Base-by-base conservation (phyloP, 2,113 vertebrate genomes). In the Amphiprion ocellaris region DNA sequence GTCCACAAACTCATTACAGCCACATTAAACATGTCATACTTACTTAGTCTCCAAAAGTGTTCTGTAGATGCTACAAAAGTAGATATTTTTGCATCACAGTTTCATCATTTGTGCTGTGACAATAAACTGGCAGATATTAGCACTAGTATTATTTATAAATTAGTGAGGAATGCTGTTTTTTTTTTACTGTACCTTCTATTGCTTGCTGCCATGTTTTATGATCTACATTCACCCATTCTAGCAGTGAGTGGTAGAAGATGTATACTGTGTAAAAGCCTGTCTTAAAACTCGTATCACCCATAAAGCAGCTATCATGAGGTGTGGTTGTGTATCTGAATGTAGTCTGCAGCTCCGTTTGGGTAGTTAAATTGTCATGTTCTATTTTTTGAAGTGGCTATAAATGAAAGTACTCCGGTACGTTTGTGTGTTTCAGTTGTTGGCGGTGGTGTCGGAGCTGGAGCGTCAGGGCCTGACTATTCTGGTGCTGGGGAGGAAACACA, bases 401-500 rank as follows among this genome's bases (percentile, higher is more conserved):
- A 54, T 58, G 16, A 68, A 49, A 26, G 1, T 21, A 3, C 21
- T 46, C 21, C n/a, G 19, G 3, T 49, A 1, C 55, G 23, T 26
- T 3, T 69, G 0, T 84, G 17, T 83, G 77, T 53, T 94, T 53
- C 89, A 99, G 98, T 92, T 99, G 49, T 87, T 96, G 77, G 59
- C 93, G 1, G 95, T 98, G 71, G 87, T 99, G 67, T 95, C 90
- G 17, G 93, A 92, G 77, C 90, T 99, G 65, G 82, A 93, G 62
- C 89, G 87, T 61, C 92, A 90, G 54, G 96, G 96, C 7, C 79
- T 87, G 49, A 94, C 87, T 1, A 16, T 98, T 33, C 95, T 99
- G 68, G 96, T 99, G 44, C 89, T 99, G 81, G 97, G 98, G n/a
- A 96, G 98, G 78, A 98, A 96, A 87, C 98, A 99, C 88, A 99